Percentiles rank a stretch among this genome's conserved stretches.
Conservation (phyloP, 2,888 invertebrate species). For the Aphodius sticticus region DNA sequence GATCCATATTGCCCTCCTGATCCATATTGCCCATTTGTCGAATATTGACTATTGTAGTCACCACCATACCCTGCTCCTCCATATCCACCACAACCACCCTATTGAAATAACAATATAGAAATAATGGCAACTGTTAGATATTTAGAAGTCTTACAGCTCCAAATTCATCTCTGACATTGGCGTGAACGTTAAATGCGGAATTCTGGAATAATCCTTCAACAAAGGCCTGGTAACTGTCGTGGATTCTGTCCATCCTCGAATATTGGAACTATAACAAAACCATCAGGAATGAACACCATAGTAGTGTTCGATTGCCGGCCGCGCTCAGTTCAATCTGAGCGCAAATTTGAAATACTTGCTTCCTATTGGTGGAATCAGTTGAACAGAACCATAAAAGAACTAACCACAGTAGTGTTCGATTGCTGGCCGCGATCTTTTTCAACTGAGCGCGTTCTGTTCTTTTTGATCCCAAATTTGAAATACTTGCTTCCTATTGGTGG, state of each 20-base stretch:
- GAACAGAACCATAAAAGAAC: too few relatives aligned
- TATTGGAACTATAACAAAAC: constrained; percentile 68
- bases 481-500: too few relatives aligned
- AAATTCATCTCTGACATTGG: constrained; percentile 52
- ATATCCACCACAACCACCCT: constrained; percentile 10
- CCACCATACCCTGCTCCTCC: background rate
- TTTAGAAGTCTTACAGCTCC: constrained; percentile 21
- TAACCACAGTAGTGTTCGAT: too few relatives aligned
- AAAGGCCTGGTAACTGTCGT: constrained; percentile 70
- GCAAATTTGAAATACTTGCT: too few relatives aligned
- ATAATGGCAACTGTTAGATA: background rate
- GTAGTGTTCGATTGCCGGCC: too few relatives aligned
- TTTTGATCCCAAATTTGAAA: too few relatives aligned
- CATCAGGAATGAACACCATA: too few relatives aligned
- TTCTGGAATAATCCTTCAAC: constrained; percentile 71
- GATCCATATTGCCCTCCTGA: background rate
- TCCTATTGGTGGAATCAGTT: too few relatives aligned
- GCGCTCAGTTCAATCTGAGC: too few relatives aligned
- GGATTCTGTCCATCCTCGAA: constrained; percentile 66
- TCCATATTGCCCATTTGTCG: background rate
- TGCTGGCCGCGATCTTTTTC: too few relatives aligned
- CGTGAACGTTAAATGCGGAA: constrained; percentile 60
- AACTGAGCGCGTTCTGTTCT: too few relatives aligned
- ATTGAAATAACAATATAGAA: background rate
- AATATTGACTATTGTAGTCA: constrained; percentile 13